Conservation (phyloP, 2,113 vertebrate genomes). For the Silurus asotus region DNA sequence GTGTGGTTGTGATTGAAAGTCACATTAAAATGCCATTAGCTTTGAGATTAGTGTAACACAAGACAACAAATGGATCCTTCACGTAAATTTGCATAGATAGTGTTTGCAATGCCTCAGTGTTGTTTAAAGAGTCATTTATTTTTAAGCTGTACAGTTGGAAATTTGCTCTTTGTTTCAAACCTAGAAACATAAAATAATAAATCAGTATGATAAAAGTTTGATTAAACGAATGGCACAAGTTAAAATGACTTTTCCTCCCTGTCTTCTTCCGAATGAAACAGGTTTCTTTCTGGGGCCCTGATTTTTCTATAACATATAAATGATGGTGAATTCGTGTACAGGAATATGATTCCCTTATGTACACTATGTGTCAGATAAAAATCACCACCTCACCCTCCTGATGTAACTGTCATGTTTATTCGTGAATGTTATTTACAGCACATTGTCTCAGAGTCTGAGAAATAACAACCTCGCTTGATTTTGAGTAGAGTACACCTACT, state of each 20-base stretch:
- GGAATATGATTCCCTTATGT: not conserved
- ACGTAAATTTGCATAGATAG: constrained; percentile 24
- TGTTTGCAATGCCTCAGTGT: not conserved
- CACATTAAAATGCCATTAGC: constrained; percentile 40
- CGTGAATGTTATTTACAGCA: not conserved
- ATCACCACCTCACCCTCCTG: not conserved
- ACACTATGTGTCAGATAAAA: not conserved
- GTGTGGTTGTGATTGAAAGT: constrained; percentile 29
- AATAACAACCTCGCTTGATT: not conserved
- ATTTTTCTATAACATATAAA: not conserved
- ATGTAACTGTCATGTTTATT: not conserved
- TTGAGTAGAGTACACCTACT: not conserved
- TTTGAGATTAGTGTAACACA: constrained; percentile 13
- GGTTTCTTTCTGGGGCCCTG: not conserved
- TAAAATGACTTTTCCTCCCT: not conserved
- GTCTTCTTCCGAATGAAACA: not conserved
- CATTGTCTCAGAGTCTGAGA: not conserved
- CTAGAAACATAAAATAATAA: not conserved
- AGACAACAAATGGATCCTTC: constrained; percentile 35
- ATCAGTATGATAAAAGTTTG: not conserved
- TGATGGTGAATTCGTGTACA: not conserved
- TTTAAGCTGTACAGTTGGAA: not conserved
- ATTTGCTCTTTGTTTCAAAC: not conserved
- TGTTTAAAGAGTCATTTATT: not conserved
- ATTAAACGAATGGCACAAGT: not conserved